Evolutionary conservation across 1,140 invertebrate species (phyloP).

Genomic region (Kradibia gibbosae): DNA sequence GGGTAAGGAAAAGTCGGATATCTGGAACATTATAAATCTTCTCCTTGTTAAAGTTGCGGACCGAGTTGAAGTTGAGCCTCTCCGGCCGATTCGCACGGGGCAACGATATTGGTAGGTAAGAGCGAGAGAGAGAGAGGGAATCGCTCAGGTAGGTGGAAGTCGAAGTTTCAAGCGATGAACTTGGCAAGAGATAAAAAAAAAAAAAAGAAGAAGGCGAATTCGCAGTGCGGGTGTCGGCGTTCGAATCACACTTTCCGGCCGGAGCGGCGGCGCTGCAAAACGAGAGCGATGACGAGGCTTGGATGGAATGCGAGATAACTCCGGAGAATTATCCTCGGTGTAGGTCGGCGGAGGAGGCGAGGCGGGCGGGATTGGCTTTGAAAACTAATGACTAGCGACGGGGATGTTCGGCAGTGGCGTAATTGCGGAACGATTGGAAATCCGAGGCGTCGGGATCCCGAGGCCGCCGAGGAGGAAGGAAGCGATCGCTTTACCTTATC

Average conservation of each 20-base stretch:
- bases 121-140: background rate
- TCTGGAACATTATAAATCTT: too few species aligned
- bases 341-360: conserved; percentile 24
- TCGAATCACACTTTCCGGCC: conserved; percentile 42
- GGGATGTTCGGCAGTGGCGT: background rate
- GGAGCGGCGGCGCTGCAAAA: conserved; percentile 38
- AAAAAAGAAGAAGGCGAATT: too few species aligned
- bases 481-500: too few species aligned
- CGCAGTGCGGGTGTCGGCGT: background rate
- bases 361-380: background rate
- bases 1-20: too few species aligned
- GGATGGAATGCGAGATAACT: conserved; percentile 69
- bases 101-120: too few species aligned
- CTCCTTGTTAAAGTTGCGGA: too few species aligned
- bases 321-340: conserved; percentile 54
- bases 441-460: too few species aligned
- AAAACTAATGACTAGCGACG: conserved; percentile 29
- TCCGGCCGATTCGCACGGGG: too few species aligned
- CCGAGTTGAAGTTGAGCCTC: too few species aligned
- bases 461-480: too few species aligned
- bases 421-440: background rate
- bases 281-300: conserved; percentile 61
- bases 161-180: conserved; percentile 21
- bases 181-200: conserved; percentile 9
- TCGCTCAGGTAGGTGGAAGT: background rate